Evolutionary conservation across 1,140 invertebrate genomes (phyloP).

Genomic region (Aphis craccivora): DNA sequence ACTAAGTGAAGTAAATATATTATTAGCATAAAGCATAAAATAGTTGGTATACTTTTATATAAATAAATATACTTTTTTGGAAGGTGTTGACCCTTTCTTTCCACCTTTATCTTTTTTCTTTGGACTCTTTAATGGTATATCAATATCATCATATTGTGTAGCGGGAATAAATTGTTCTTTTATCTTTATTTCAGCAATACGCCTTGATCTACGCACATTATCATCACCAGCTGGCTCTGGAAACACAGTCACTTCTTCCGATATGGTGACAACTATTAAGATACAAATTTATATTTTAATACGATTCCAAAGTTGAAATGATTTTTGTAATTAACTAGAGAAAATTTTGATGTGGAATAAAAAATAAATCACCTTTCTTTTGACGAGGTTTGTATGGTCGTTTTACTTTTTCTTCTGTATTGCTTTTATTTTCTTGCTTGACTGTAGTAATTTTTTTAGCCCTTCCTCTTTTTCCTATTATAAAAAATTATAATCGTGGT

Average conservation of each 20-base stretch:
- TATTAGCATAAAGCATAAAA: background rate
- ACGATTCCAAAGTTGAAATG: background rate
- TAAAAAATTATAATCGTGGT: background rate
- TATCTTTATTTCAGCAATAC: slow-evolving; percentile 56
- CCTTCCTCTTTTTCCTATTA: slow-evolving; percentile 39
- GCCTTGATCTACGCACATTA: slow-evolving; percentile 38
- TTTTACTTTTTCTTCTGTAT: slow-evolving; percentile 30
- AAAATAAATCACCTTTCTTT: slow-evolving; percentile 42
- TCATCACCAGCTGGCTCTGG: background rate
- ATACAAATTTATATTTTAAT: background rate
- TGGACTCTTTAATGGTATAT: background rate
- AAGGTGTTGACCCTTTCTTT: background rate
- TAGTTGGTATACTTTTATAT: background rate
- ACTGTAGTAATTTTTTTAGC: slow-evolving; percentile 19
- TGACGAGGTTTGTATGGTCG: slow-evolving; percentile 39
- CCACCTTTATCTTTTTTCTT: slow-evolving; percentile 48
- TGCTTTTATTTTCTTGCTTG: background rate
- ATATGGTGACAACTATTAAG: background rate
- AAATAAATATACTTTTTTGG: slow-evolving; percentile 20
- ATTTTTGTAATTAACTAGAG: background rate
- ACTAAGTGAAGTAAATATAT: slow-evolving; percentile 6
- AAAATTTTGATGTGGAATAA: background rate
- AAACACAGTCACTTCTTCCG: slow-evolving; percentile 24
- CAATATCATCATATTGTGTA: slow-evolving; percentile 42
- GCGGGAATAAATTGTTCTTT: slow-evolving; percentile 48